phyloP scores from a whole-genome alignment of 2,888 invertebrate genomes.

The Trichopria drosophilae region DNA sequence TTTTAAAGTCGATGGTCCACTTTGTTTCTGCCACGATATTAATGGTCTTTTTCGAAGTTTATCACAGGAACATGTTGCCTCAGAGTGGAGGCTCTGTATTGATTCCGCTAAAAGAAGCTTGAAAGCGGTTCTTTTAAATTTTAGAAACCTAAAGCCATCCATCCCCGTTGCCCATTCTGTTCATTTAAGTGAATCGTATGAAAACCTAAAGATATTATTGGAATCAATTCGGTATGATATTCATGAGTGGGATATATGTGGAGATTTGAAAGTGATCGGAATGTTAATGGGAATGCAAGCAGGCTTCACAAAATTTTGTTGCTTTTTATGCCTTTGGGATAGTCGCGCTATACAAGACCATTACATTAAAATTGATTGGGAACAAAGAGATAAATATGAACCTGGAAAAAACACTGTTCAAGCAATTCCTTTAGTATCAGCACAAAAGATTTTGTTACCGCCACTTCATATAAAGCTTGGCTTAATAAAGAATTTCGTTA shows the following conservation, averaged over 20 bases:
- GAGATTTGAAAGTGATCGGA: slow-evolving; percentile 47
- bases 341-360: no score
- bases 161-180: slow-evolving; percentile 40
- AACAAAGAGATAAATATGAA: no score
- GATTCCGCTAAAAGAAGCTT: slow-evolving; percentile 37
- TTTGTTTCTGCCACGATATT: no score
- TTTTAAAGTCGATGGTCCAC: no score
- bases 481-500: no score
- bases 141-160: slow-evolving; percentile 45
- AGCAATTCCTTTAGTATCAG: no score
- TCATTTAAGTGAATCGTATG: slow-evolving; percentile 38
- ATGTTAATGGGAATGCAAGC: slow-evolving; percentile 40
- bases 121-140: slow-evolving; percentile 39
- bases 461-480: no score
- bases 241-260: slow-evolving; percentile 40
- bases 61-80: no score
- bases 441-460: no score
- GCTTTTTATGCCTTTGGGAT: slow-evolving; percentile 25
- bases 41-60: no score
- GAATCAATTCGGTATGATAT: slow-evolving; percentile 19
- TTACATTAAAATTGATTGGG: no score
- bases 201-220: slow-evolving; percentile 19
- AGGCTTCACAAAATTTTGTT: slow-evolving; percentile 24
- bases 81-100: slow-evolving; percentile 39
- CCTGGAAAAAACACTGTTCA: no score